A percentile compares a stretch with the other conserved stretches of the same genome.
These are phyloP conservation scores for Sinocyclocheilus anophthalmus DNA, from an alignment of 2,113 vertebrate species.

Conservation along the genomic window DNA sequence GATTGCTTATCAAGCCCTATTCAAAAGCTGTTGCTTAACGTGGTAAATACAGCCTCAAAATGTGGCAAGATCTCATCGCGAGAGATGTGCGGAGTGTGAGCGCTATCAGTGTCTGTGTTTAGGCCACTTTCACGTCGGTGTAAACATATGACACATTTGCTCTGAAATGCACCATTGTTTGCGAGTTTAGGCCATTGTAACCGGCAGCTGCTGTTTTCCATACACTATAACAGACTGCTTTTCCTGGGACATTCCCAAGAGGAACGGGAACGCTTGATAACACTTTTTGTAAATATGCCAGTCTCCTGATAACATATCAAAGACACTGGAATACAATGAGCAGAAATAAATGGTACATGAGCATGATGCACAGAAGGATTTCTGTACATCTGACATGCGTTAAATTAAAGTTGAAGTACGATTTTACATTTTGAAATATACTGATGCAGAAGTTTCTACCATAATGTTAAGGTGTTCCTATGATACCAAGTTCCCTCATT, in stretches of 20 bases:
- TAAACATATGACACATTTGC: slow-evolving; percentile 68
- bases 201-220: slow-evolving; percentile 62
- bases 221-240: slow-evolving; percentile 59
- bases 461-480: too few relatives aligned
- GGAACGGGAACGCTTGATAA: slow-evolving; percentile 63
- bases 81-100: not conserved
- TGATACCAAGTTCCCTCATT: too few relatives aligned
- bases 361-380: slow-evolving; percentile 25
- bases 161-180: slow-evolving; percentile 70
- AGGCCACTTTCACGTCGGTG: slow-evolving; percentile 56
- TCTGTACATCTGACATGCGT: not conserved
- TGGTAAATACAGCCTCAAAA: slow-evolving; percentile 62
- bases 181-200: slow-evolving; percentile 57
- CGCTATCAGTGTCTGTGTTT: slow-evolving; percentile 65
- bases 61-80: slow-evolving; percentile 55
- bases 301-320: slow-evolving; percentile 60
- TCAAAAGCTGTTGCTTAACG: slow-evolving; percentile 54
- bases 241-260: slow-evolving; percentile 62
- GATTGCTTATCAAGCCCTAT: slow-evolving; percentile 71
- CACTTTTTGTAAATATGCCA: slow-evolving; percentile 53
- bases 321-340: slow-evolving; percentile 56
- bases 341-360: slow-evolving; percentile 42
- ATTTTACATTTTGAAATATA: not conserved
- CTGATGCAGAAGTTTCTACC: not conserved
- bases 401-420: not conserved